Conservation (phyloP, 2,797 vertebrate species). For the Poeciliopsis presidionis region DNA sequence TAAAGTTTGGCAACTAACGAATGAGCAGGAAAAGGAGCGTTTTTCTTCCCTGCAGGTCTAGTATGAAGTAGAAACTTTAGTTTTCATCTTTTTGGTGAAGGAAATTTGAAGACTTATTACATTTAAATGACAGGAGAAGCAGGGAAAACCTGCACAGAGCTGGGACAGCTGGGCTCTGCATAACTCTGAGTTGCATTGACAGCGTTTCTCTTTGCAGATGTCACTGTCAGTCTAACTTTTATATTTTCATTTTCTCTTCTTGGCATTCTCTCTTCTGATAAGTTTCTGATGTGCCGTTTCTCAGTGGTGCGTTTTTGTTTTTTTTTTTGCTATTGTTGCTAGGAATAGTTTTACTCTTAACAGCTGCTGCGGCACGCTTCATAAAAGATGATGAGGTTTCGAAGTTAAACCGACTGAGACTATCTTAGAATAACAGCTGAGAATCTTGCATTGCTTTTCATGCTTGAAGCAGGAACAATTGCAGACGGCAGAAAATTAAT, state of each 20-base stretch:
- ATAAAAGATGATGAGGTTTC: background rate
- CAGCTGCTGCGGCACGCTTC: background rate
- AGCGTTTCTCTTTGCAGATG: background rate
- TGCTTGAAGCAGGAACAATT: background rate
- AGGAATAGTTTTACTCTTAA: background rate
- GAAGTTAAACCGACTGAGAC: background rate
- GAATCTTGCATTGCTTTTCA: background rate
- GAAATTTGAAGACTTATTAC: background rate
- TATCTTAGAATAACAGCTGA: background rate
- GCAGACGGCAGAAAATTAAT: background rate
- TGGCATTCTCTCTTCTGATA: background rate
- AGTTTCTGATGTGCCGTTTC: background rate
- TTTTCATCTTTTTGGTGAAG: background rate
- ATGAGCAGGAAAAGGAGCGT: background rate
- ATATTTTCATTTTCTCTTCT: background rate
- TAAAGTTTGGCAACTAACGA: background rate
- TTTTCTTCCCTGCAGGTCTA: background rate
- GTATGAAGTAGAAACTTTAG: background rate
- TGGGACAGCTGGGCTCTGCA: background rate
- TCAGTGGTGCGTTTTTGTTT: background rate
- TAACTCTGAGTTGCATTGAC: background rate
- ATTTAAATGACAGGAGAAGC: background rate
- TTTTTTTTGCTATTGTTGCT: background rate
- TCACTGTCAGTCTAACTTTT: constrained; percentile 3
- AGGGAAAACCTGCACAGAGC: too few species aligned